phyloP scores from a whole-genome alignment of 1,140 invertebrate species.

The Thaumatotibia leucotreta region DNA sequence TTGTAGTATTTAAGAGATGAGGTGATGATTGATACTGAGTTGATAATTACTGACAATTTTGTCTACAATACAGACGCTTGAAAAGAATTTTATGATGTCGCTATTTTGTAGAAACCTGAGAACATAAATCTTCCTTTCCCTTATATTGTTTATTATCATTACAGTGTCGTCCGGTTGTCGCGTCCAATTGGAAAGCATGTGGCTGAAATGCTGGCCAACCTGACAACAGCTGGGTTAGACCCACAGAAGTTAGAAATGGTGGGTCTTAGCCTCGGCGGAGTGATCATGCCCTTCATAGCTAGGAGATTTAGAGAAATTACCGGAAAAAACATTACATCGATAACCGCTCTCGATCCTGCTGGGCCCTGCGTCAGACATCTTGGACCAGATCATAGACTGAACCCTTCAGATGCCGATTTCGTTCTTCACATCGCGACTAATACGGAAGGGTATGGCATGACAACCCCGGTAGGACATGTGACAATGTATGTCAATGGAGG shows the following conservation, averaged over 20 bases:
- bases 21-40: no score
- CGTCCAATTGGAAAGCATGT: slow-evolving; percentile 42
- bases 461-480: slow-evolving; percentile 80
- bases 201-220: slow-evolving; percentile 45
- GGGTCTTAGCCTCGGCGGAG: slow-evolving; percentile 53
- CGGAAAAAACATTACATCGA: slow-evolving; percentile 48
- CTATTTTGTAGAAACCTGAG: no score
- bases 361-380: slow-evolving; percentile 59
- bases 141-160: no score
- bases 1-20: no score
- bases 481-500: slow-evolving; percentile 84
- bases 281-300: slow-evolving; percentile 49
- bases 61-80: no score
- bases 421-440: slow-evolving; percentile 82
- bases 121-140: no score
- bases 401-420: slow-evolving; percentile 53
- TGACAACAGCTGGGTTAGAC: slow-evolving; percentile 39
- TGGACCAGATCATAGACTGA: slow-evolving; percentile 45
- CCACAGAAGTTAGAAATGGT: slow-evolving; percentile 49
- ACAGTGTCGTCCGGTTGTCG: slow-evolving; percentile 46
- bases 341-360: slow-evolving; percentile 55
- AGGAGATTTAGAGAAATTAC: slow-evolving; percentile 51
- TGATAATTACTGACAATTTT: no score
- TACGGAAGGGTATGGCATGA: slow-evolving; percentile 81
- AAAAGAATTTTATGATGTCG: no score